A percentile compares a stretch with the other conserved stretches of the same genome.
These are phyloP conservation scores for Chaetogeoica ovagalla DNA, from an alignment of 2,888 invertebrate species.

Conservation along the genomic window DNA sequence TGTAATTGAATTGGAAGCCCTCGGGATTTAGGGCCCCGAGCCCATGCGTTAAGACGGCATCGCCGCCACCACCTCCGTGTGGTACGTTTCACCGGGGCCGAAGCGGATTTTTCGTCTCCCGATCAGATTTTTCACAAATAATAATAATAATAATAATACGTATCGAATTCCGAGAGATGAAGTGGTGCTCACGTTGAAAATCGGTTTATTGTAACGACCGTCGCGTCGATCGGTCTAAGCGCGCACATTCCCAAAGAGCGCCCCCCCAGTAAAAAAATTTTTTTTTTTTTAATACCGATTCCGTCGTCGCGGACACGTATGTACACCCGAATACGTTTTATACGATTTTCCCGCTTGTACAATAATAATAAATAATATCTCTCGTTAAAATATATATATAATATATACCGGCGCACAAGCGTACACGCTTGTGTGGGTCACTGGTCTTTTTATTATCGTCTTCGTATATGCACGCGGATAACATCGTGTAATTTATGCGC, in stretches of 20 bases:
- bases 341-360: neutral
- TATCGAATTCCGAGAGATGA: no score
- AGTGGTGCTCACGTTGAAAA: no score
- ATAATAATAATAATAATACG: no score
- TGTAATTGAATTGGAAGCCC: no score
- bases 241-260: neutral
- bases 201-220: no score
- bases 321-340: neutral
- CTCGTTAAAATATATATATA: no score
- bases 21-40: no score
- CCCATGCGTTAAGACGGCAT: no score
- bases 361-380: neutral
- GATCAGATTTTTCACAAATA: no score
- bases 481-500: neutral
- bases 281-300: slow-evolving; percentile 20
- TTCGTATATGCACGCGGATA: neutral
- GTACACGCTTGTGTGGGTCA: neutral
- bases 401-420: neutral
- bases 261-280: slow-evolving; percentile 4
- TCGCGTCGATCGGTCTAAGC: slow-evolving; percentile 1
- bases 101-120: no score
- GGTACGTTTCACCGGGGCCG: no score
- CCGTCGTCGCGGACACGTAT: neutral
- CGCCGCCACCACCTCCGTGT: no score
- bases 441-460: slow-evolving; percentile 10